Base-by-base conservation (phyloP, 2,797 vertebrate genomes). In the Typhlichthys subterraneus region DNA sequence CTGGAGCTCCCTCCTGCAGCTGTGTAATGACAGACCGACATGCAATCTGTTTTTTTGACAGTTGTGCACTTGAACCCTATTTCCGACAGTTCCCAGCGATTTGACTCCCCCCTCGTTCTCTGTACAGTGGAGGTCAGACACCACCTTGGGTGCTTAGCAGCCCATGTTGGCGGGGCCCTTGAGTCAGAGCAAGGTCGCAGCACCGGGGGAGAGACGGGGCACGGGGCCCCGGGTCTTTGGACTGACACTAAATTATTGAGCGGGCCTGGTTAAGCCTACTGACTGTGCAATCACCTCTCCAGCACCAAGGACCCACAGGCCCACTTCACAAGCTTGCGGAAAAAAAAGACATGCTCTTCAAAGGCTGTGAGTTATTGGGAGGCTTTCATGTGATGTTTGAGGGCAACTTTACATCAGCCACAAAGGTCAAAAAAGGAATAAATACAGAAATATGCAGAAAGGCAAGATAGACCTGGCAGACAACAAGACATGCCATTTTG, bases 331-430 rank as follows among this genome's bases (percentile, higher is more conserved):
- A 60, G 62, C 68, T 57, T 8, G 11, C 19, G 19, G 45, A 14
- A 45, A 47, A 19, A 65, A 65, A 45, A 12, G 5, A 57, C 6
- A 47, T 38, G 70, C 62, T 54, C 70, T 83, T 83, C 75, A 83
- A 80, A 83, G 73, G 47, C 65, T 63, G 31, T 13, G 57, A 69
- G 65, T 61, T 73, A 63, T 71, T 59, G 17, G 65, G 42, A 14
- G 50, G 77, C 76, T 87, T 87, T 84, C 78, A 81, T 81, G 81
- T 84, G 59, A 65, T 76, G 70, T 68, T 72, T 65, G 51, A 57
- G 33, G 58, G 23, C 53, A 63, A 62, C 63, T 68, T 69, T 68
- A 70, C 73, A 73, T 62, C 63, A 59, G 73, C 67, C 52, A 50
- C 31, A 61, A 66, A 70, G 48, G 59, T 73, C 45, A 59, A 29